These are phyloP conservation scores for Gonioctena quinquepunctata DNA, from an alignment of 1,140 invertebrate genomes.

Conservation along the genomic window DNA sequence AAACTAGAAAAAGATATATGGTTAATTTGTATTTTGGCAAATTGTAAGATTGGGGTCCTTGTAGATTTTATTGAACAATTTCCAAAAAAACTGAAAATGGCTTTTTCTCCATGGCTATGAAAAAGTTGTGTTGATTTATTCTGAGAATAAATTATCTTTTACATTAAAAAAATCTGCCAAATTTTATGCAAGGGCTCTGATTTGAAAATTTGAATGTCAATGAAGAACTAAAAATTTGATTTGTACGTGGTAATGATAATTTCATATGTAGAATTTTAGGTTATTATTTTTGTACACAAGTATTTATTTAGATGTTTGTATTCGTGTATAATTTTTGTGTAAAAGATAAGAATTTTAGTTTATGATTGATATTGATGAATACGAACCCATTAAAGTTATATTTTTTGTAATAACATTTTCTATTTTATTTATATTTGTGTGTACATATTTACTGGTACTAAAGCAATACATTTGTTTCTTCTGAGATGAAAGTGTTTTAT, in stretches of 20 bases:
- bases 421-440: constrained; percentile 43
- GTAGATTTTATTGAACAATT: no score
- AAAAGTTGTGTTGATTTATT: no score
- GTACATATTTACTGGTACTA: constrained; percentile 42
- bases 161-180: no score
- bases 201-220: no score
- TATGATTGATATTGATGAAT: constrained; percentile 28
- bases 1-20: no score
- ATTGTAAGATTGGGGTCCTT: no score
- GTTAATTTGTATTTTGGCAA: no score
- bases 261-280: constrained; percentile 20
- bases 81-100: no score
- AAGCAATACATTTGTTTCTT: constrained; percentile 46
- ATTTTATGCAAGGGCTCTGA: no score
- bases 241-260: constrained; percentile 6
- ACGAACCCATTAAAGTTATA: constrained; percentile 30
- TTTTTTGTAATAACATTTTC: constrained; percentile 37
- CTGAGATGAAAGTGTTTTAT: constrained; percentile 10
- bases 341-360: constrained; percentile 20
- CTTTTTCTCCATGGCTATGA: no score
- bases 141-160: no score
- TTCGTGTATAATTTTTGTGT: constrained; percentile 8
- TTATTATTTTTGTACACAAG: constrained; percentile 32
- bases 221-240: constrained; percentile 12
- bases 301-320: constrained; percentile 33